Percentiles rank a stretch among this genome's conserved stretches.
Conservation (phyloP, 2,113 vertebrate species). For the Tricholaema leucomelas region DNA sequence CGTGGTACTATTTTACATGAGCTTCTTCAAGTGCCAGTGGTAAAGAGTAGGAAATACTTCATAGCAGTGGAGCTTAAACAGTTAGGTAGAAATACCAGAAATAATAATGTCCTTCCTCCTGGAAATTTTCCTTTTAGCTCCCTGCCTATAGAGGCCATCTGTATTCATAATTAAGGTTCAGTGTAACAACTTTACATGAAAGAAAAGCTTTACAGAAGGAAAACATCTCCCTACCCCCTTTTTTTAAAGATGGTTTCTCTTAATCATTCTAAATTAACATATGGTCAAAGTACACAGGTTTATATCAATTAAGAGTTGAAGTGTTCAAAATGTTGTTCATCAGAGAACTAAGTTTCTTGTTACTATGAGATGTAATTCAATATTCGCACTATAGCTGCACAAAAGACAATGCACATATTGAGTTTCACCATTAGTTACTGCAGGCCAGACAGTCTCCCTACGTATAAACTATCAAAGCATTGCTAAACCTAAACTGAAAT, state of each 20-base stretch:
- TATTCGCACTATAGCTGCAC: neutral
- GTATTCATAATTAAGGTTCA: neutral
- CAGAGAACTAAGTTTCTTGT: conserved; percentile 5
- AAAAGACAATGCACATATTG: conserved; percentile 57
- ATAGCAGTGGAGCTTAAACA: neutral
- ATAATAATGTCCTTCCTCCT: neutral
- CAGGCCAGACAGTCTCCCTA: conserved; percentile 33
- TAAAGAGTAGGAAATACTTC: neutral
- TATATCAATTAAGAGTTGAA: conserved; percentile 38
- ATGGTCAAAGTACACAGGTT: conserved; percentile 4
- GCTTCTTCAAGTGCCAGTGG: neutral
- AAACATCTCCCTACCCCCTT: neutral
- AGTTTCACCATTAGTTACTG: conserved; percentile 53
- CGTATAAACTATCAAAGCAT: conserved; percentile 68
- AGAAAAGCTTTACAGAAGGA: conserved; percentile 5
- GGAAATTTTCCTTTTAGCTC: neutral
- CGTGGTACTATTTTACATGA: neutral
- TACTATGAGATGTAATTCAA: conserved; percentile 41
- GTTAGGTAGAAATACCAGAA: neutral
- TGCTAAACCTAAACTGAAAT: conserved; percentile 59
- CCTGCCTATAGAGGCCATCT: neutral
- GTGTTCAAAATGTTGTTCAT: conserved; percentile 44
- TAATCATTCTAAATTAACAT: conserved; percentile 47
- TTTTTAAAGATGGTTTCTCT: conserved; percentile 33
- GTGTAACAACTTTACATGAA: neutral